A percentile compares a stretch with the other conserved stretches of the same genome.
Conservation (phyloP, 2,797 vertebrate genomes). For the Smutsia gigantea region DNA sequence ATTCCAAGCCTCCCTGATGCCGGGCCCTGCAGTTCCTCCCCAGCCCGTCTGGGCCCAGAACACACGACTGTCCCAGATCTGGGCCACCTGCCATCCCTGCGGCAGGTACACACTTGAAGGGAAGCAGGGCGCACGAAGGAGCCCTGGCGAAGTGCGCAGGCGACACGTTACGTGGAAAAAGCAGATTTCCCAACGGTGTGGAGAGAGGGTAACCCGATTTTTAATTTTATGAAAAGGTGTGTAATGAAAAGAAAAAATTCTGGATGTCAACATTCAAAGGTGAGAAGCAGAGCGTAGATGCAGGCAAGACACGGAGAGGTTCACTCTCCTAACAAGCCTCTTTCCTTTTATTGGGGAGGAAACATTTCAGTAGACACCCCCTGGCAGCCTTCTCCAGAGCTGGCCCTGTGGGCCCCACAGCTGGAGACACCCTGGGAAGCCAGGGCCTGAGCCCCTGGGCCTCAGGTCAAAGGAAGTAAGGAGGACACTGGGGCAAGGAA, state of each 20-base stretch:
- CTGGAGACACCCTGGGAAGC: not conserved
- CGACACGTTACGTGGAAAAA: no score
- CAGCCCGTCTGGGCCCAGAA: not conserved
- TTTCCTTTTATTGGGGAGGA: not conserved
- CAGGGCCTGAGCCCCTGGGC: not conserved
- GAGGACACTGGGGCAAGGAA: not conserved
- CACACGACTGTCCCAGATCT: not conserved
- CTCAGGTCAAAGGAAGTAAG: not conserved
- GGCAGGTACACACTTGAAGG: not conserved
- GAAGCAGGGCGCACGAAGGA: no score
- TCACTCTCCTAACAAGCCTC: not conserved
- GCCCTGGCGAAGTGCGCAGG: no score
- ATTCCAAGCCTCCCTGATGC: fast-evolving
- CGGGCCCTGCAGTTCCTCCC: not conserved
- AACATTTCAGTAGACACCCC: not conserved
- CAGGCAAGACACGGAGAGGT: not conserved
- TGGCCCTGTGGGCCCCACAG: not conserved
- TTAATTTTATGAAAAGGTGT: not conserved
- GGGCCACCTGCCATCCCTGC: not conserved
- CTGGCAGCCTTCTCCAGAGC: not conserved
- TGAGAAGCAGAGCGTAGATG: not conserved
- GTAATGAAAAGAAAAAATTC: not conserved
- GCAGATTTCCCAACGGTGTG: not conserved
- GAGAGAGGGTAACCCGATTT: not conserved
- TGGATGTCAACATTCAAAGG: not conserved